Percentiles rank a stretch among this genome's conserved stretches.
Evolutionary conservation across 2,113 vertebrate species (phyloP).

Genomic region (Entomyzon cyanotis): DNA sequence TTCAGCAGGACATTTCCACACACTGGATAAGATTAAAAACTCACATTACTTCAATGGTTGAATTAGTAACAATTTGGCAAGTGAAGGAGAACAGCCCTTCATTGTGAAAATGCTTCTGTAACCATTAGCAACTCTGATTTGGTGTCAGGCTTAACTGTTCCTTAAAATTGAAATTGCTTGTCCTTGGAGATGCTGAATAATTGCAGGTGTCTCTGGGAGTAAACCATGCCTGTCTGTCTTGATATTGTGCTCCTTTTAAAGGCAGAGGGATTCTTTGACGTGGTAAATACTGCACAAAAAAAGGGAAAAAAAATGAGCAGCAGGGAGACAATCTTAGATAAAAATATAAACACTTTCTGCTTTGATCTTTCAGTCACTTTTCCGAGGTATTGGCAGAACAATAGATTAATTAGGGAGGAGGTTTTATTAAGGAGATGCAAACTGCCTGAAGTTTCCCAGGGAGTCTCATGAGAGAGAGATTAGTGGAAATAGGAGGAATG

Average conservation of each 20-base stretch:
- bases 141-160: not conserved
- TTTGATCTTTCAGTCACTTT: not conserved
- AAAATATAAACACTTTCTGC: not conserved
- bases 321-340: not conserved
- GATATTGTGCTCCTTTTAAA: not conserved
- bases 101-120: conserved; percentile 9
- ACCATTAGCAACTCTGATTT: conserved; percentile 22
- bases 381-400: not conserved
- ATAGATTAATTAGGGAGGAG: not conserved
- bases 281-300: not conserved
- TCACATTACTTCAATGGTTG: not conserved
- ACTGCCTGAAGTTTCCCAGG: not conserved
- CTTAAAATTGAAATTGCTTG: not conserved
- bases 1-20: not conserved
- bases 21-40: not conserved
- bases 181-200: conserved; percentile 11
- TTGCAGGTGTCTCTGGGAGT: not conserved
- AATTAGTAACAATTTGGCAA: not conserved
- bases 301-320: not conserved
- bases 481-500: not conserved
- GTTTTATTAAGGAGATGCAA: not conserved
- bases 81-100: not conserved
- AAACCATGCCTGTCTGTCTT: not conserved
- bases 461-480: not conserved
- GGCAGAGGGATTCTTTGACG: not conserved